Evolutionary conservation across 2,113 vertebrate species (phyloP), one percentile per base, ranked within the genome.

Genomic region (Jacana jacana): DNA sequence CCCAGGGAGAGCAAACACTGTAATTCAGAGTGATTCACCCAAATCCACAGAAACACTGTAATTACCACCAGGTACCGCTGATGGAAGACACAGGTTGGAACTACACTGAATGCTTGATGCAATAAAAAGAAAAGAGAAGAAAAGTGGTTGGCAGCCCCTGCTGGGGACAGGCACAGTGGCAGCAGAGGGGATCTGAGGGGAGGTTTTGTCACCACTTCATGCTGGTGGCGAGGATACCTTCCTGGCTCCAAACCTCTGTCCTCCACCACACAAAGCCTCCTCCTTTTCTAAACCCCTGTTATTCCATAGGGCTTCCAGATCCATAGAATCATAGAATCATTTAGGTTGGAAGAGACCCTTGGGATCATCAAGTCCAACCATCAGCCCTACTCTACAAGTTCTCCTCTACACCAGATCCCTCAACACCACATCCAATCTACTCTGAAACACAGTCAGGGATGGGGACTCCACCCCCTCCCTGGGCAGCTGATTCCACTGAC

Each of bases 51-150:
- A 11, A 93, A 63, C 54, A 42, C 54, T 15, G 33, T 37, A 12
- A 42, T 51, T 25, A 37, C 66, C 61, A 12, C 9, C 46, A 30
- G 54, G 31, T 25, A 13, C 7, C 54, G 22, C 31, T 9, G 72
- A 19, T 0, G 14, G 13, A n/a, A 52, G 23, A 17, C 31, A 22
- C 10, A 1, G 42, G 18, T 5, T 7, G 17, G 37, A 58, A 31
- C 44, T 7, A 3, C 0, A 15, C 39, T 42, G 42, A 66, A 42
- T 4, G 27, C 37, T 17, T 33, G 15, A 2, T 0, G 2, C 12
- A 19, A n/a, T 10, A 61, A 25, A 52, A 68, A 55, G 12, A 18
- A n/a, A 44, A 64, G 0, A 15, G 52, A 46, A 46, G 24, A 20
- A 24, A 49, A 58, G 9, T 2, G 25, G 6, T 7, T 17, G 66